phyloP scores from a whole-genome alignment of 2,797 vertebrate species.

The Sebastes steindachneri region DNA sequence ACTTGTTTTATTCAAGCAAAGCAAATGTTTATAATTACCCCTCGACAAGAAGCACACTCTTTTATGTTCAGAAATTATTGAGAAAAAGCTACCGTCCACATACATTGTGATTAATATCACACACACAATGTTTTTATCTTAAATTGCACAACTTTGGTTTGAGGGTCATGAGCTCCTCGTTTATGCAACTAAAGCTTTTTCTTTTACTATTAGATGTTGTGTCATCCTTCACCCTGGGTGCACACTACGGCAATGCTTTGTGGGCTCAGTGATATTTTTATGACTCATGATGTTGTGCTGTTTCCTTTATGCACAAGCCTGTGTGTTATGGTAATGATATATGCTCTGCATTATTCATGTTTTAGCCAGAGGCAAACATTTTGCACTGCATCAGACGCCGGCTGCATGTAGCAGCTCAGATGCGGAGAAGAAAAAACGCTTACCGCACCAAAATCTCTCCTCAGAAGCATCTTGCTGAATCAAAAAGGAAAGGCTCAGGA shows the following conservation, averaged over 20 bases:
- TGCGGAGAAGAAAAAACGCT: slow-evolving; percentile 49
- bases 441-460: slow-evolving; percentile 50
- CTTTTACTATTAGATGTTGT: not conserved
- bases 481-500: slow-evolving; percentile 42
- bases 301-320: slow-evolving; percentile 59
- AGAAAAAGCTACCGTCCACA: not conserved
- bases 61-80: not conserved
- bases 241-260: slow-evolving; percentile 14
- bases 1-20: slow-evolving; percentile 49
- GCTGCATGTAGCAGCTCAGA: slow-evolving; percentile 52
- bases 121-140: not conserved
- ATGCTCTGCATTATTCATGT: slow-evolving; percentile 75
- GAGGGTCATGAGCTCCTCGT: not conserved
- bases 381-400: slow-evolving; percentile 58
- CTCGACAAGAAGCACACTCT: not conserved
- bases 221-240: slow-evolving; percentile 13
- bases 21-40: slow-evolving; percentile 59
- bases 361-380: slow-evolving; percentile 65
- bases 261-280: slow-evolving; percentile 56
- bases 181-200: not conserved
- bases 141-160: not conserved
- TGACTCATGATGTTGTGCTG: slow-evolving; percentile 60
- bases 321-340: slow-evolving; percentile 78
- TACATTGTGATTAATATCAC: not conserved
- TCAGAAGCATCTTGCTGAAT: slow-evolving; percentile 41